A percentile compares a stretch with the other conserved stretches of the same genome.
phyloP scores from a whole-genome alignment of 2,888 invertebrate genomes.

The Pandemis corylana region DNA sequence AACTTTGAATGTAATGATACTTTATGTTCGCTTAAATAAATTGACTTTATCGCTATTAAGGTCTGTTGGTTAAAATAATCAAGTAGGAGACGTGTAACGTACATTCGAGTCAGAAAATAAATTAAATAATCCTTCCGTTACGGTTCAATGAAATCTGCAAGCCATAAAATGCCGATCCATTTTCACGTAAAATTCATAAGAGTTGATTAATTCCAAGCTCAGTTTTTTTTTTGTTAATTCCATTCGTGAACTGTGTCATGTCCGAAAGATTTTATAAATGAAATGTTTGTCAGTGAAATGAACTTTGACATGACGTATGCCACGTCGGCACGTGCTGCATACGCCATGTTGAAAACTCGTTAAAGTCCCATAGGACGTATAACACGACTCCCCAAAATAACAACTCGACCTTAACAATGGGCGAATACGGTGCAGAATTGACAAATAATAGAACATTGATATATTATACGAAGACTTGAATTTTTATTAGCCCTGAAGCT shows the following conservation, averaged over 20 bases:
- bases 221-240: background rate
- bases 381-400: background rate
- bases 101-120: background rate
- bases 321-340: background rate
- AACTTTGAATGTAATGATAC: background rate
- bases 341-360: background rate
- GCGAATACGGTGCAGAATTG: background rate
- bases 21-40: background rate
- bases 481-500: slow-evolving; percentile 26
- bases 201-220: background rate
- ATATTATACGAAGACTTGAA: slow-evolving; percentile 25
- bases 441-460: slow-evolving; percentile 3
- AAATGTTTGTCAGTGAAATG: background rate
- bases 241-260: background rate
- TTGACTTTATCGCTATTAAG: too few relatives aligned
- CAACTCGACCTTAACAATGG: slow-evolving; percentile 3
- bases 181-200: background rate
- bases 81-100: background rate
- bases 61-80: too few relatives aligned
- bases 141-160: background rate
- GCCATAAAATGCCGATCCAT: background rate
- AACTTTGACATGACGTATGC: background rate
- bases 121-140: background rate
- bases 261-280: background rate
- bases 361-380: slow-evolving; percentile 5